Base-by-base conservation (phyloP, 2,113 vertebrate genomes). In the Daubentonia madagascariensis region DNA sequence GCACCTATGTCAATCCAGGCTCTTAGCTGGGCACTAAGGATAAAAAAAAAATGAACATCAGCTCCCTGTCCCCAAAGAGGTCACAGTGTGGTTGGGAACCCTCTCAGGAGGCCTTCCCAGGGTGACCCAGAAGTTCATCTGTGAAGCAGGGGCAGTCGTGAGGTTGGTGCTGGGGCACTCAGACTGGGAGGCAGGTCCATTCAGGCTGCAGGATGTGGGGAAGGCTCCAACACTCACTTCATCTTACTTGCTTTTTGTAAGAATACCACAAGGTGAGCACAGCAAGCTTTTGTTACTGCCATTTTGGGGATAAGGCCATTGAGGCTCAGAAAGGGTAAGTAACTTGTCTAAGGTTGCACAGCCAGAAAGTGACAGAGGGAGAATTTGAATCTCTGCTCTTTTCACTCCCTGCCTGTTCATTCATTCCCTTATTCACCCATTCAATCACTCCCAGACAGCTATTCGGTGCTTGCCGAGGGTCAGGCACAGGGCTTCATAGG, bases 221-320 rank as follows among this genome's bases (percentile, higher is more conserved):
- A 8, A 14, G 32, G 6, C 54, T 12, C 17, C 23, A 4, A 0
- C 5, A 9, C 79, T 45, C 22, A 1, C 37, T 35, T 78, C 9
- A 12, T 48, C 3, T 2, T 4, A 22, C 8, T 35, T 48, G n/a
- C 68, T 43, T 85, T 59, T 59, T 17, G 0, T 25, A 43, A 78
- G n/a, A 85, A 65, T 6, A 1, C 67, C 2, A 17, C 8, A 3
- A 12, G 57, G 28, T 59, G 72, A 54, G 18, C 4, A 14, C 8
- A 8, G 54, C 32, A 78, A 54, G n/a, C 9, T 37, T 76, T 37
- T 30, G 50, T 22, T 59, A 10, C 54, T 32, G 9, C 45, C 37
- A 6, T 83, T 68, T 73, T 52, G 80, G 22, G 25, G 45, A 45
- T 18, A 30, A 79, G 23, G 6, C 13, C 57, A n/a, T 1, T 37